These are phyloP conservation scores for Ophion ventricosus DNA, from an alignment of 2,888 invertebrate species.

Conservation along the genomic window DNA sequence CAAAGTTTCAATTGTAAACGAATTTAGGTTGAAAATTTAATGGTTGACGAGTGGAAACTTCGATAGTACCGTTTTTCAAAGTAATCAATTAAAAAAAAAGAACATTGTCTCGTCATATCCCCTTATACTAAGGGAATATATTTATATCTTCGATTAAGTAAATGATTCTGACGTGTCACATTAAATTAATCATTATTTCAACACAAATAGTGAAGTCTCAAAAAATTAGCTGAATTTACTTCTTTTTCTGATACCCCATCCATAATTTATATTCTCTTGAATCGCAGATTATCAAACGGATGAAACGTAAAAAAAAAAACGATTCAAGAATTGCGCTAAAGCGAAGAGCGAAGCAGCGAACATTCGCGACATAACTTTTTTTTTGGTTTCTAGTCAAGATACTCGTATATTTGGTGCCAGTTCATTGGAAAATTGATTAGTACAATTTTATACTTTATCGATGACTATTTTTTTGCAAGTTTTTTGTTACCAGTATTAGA, in stretches of 20 bases:
- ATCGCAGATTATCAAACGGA: conserved; percentile 2
- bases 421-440: conserved; percentile 41
- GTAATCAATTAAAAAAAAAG: neutral
- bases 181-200: neutral
- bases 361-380: conserved; percentile 27
- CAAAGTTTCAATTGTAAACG: neutral
- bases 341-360: conserved; percentile 9
- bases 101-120: neutral
- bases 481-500: conserved; percentile 60
- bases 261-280: conserved; percentile 28
- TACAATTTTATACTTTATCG: conserved; percentile 58
- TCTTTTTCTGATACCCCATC: neutral
- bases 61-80: neutral
- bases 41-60: neutral
- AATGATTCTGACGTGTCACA: neutral
- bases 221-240: neutral
- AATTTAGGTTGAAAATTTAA: neutral
- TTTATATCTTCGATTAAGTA: neutral
- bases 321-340: neutral
- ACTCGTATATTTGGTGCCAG: conserved; percentile 53
- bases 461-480: conserved; percentile 29
- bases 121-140: neutral
- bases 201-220: neutral
- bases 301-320: conserved; percentile 10
- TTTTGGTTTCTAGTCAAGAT: conserved; percentile 61